phyloP scores from a whole-genome alignment of 2,113 vertebrate genomes.

The Epinephelus lanceolatus region DNA sequence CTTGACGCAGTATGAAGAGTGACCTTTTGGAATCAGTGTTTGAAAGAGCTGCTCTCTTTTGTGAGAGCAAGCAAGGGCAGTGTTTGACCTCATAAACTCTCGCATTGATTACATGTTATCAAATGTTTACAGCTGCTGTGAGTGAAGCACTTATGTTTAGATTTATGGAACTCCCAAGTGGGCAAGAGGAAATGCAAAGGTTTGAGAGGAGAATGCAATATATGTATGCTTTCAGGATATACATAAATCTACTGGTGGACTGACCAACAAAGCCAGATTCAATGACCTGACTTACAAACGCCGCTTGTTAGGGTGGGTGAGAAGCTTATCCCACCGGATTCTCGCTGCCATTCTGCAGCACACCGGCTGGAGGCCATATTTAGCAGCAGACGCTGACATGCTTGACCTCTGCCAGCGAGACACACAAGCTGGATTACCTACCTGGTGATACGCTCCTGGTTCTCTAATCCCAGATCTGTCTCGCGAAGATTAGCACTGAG shows the following conservation, averaged over 20 bases:
- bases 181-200: slow-evolving; percentile 21
- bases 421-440: slow-evolving; percentile 80
- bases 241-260: slow-evolving; percentile 17
- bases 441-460: slow-evolving; percentile 67
- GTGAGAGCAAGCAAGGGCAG: neutral
- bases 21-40: slow-evolving; percentile 2
- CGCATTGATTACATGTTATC: slow-evolving; percentile 47
- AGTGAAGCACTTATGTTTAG: slow-evolving; percentile 10
- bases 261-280: neutral
- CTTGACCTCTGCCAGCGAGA: slow-evolving; percentile 71
- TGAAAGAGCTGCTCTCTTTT: neutral
- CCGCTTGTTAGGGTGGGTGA: slow-evolving; percentile 37
- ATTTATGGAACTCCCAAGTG: slow-evolving; percentile 38
- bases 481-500: slow-evolving; percentile 70
- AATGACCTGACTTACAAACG: slow-evolving; percentile 37
- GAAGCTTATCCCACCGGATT: slow-evolving; percentile 65
- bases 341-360: slow-evolving; percentile 29
- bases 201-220: neutral
- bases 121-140: slow-evolving; percentile 50
- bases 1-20: neutral
- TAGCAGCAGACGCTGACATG: slow-evolving; percentile 70
- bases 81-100: slow-evolving; percentile 45
- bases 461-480: slow-evolving; percentile 78
- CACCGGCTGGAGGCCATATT: slow-evolving; percentile 61
- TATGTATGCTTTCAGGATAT: neutral